Conservation (phyloP, 2,888 invertebrate species). For the Rhaphigaster nebulosa region DNA sequence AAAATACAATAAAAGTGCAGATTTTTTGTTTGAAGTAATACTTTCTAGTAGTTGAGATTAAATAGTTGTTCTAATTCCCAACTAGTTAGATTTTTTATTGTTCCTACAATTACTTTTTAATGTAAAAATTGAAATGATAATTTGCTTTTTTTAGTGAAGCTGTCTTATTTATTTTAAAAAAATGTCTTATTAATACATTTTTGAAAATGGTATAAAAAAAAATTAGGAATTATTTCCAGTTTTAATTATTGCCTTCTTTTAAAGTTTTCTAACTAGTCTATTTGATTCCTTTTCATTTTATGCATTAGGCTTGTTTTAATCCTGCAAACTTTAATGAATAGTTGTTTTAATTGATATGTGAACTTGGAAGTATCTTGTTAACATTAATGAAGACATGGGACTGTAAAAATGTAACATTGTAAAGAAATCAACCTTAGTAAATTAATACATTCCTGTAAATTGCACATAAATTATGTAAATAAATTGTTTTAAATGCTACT, state of each 20-base stretch:
- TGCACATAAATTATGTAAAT: slow-evolving; percentile 15
- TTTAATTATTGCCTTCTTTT: neutral
- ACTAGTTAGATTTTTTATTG: neutral
- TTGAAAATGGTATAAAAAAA: neutral
- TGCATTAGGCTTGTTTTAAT: neutral
- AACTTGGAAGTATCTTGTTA: neutral
- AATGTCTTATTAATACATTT: neutral
- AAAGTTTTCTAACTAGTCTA: neutral
- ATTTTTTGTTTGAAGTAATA: neutral
- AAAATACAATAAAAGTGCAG: no score
- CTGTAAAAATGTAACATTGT: neutral
- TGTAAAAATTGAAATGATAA: neutral
- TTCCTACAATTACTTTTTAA: neutral
- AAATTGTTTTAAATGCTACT: neutral
- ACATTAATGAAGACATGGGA: neutral
- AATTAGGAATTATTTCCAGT: neutral
- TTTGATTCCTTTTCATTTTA: neutral
- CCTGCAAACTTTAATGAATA: neutral
- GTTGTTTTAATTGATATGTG: neutral
- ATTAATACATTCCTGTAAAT: slow-evolving; percentile 3
- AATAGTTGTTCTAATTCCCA: neutral
- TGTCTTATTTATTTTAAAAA: neutral
- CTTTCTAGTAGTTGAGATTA: neutral
- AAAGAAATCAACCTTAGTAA: neutral
- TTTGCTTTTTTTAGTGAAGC: neutral